Base-by-base conservation (phyloP, 2,113 vertebrate species). In the Gallinago paraguaiae region DNA sequence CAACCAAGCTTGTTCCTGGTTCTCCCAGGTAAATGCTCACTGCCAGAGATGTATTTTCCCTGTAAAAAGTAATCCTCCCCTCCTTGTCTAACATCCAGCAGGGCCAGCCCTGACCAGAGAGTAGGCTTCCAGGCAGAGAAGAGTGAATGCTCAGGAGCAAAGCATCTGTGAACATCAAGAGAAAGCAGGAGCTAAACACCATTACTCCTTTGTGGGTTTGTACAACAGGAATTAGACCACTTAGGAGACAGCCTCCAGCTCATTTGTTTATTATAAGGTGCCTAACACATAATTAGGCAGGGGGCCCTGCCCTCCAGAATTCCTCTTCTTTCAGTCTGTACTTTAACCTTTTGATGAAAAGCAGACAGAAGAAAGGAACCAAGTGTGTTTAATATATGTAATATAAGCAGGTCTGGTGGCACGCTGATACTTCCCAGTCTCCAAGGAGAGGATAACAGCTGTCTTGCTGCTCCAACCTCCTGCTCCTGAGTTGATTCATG, bases 391-490 rank as follows among this genome's bases (percentile, higher is more conserved):
- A 78, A 57, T 68, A 22, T 57, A 53, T 63, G 68, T 88, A 95
- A 92, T 81, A 67, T 53, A 95, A 95, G 83, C 61, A 85, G 85
- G 85, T 64, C 85, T 87, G 60, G 71, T 83, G 77, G 81, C 78
- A 63, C 19, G 37, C 67, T 91, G 90, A 92, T 92, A 86, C 48
- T 82, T 93, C 83, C 68, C 37, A 37, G 46, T 79, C 92, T 89
- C 64, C 43, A 88, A 86, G 82, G 92, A 81, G 27, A 88, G 54
- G 33, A 48, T 31, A 87, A 86, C 91, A 96, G 94, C 95, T 97
- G 85, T 57, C 85, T 80, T 88, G 50, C 71, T 94, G 88, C 83
- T 92, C 96, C 83, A 83, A 6, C 41, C 68, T 72, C 76, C 84
- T 63, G 64, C 57, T 90, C 86, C 77, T 50, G 63, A 86, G 69